Base-by-base conservation (phyloP, 1,140 invertebrate species). In the Ephestia elutella region DNA sequence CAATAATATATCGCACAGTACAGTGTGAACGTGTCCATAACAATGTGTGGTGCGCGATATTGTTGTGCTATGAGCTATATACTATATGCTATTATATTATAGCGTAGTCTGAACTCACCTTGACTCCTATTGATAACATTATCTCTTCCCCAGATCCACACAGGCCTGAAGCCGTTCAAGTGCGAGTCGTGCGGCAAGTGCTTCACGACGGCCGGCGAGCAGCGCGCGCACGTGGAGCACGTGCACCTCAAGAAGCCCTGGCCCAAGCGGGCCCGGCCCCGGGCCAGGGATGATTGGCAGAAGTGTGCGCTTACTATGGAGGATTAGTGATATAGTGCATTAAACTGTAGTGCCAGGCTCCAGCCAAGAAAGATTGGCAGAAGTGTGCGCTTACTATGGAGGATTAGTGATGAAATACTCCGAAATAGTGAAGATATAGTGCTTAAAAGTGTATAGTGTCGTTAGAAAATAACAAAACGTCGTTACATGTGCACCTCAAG, bases 111-210 rank as follows among this genome's bases (percentile, higher is more conserved):
- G 21, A 2, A 7, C 21, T 7, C 2, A 25, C 2, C 21, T 25
- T 25, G 21, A 7, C 21, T 3, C 21, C 2, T 35, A 5, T 35
- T 2, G 8, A 35, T 5, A 9, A 5, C 10, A 10, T 11, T 10
- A 11, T 5, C 10, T 1, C 13, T 20, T 18, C 84, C 91, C 59
- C 88, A 93, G 32, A 95, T 94, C 73, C 95, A 96, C 75, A 94
- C 93, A 0, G 93, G 94, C 0, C 91, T 94, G 57, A 95, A 95
- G 70, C 93, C 94, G 2, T 95, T 91, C 71, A 78, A 91, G n/a
- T 96, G 95, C 66, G 94, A 95, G 74, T 92, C 94, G 11, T 96
- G 95, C 74, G 94, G 94, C 5, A 96, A 96, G 82, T 91, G 92
- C 25, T 96, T 96, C 73, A 94, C 94, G 7, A 81, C 81, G 11